Base-by-base conservation (phyloP, 2,888 invertebrate genomes). In the Pherbina coryleti region DNA sequence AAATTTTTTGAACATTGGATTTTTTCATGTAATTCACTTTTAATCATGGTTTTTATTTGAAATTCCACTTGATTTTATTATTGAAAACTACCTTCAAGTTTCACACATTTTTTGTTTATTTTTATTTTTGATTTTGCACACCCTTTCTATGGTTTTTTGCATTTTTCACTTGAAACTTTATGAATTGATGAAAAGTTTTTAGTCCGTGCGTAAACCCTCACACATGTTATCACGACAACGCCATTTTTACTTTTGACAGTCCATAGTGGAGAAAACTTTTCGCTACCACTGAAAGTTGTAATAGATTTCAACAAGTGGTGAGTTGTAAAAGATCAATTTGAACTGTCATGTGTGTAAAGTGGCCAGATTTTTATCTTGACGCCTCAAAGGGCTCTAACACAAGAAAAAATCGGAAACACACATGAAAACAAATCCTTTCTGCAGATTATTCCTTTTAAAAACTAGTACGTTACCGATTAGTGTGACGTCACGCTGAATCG, bases 191-290 rank as follows among this genome's bases (percentile, higher is more conserved):
- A 67, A 76, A 44, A 51, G 62, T 28, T 49, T 67, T 75, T 44
- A 49, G 14, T 75, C 75, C 75, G 75, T 75, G 77, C 71, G 77
- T 67, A 73, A 77, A 79, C 76, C 71, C 74, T 81, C 80, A 83
- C 82, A 82, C 83, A 82, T 81, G 82, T 81, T 79, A 80, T 80
- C 81, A 80, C 80, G 79, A 81, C 81, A 83, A 84, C 86, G 84
- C 84, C 85, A 85, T 86, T 85, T 85, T 86, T 82, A 82, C 82
- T 83, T 84, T 81, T 84, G 82, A 81, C 77, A 49, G 49, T 17
- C 19, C 37, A 5, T 34, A 7, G 31, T 31, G 53, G 25, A 64
- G 64, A 64, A 60, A 60, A 64, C 17, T 64, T 11, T 31, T 62
- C 25, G 25, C 62, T 55, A 62, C 62, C 31, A 62, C 22, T 22